phyloP scores from a whole-genome alignment of 1,140 invertebrate genomes.

The Hypothenemus hampei region DNA sequence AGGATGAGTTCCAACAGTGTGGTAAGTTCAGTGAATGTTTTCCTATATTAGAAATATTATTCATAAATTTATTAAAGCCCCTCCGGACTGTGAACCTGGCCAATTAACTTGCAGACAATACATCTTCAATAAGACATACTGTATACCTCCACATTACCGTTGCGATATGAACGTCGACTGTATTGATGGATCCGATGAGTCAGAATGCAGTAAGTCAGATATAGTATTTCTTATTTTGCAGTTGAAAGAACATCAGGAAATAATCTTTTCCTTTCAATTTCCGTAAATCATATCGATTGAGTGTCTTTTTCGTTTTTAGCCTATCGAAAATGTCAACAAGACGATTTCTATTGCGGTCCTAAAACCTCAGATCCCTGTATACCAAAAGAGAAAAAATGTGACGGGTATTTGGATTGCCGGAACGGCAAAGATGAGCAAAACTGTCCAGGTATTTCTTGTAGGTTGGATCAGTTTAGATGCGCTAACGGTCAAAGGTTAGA shows the following conservation, averaged over 20 bases:
- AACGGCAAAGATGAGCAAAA: slow-evolving; percentile 80
- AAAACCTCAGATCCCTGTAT: slow-evolving; percentile 67
- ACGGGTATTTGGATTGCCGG: slow-evolving; percentile 84
- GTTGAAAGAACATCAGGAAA: too few species aligned
- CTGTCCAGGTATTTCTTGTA: slow-evolving; percentile 69
- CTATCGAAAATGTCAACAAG: slow-evolving; percentile 77
- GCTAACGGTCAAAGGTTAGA: slow-evolving; percentile 58
- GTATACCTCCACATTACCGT: slow-evolving; percentile 80
- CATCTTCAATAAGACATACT: slow-evolving; percentile 90
- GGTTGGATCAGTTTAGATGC: slow-evolving; percentile 86
- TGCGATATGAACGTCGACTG: slow-evolving; percentile 94
- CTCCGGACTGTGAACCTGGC: slow-evolving; percentile 81
- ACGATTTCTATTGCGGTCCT: slow-evolving; percentile 74
- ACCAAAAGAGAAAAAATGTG: slow-evolving; percentile 79
- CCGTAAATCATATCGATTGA: too few species aligned
- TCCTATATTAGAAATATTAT: not conserved
- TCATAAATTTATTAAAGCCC: slow-evolving; percentile 57
- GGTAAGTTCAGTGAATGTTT: slow-evolving; percentile 70
- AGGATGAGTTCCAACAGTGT: slow-evolving; percentile 85
- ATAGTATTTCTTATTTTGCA: too few species aligned
- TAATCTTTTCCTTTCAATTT: too few species aligned
- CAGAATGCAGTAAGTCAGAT: slow-evolving; percentile 91
- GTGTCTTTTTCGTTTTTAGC: slow-evolving; percentile 54
- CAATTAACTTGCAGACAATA: slow-evolving; percentile 86
- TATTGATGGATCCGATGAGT: slow-evolving; percentile 89